Percentiles rank a stretch among this genome's conserved stretches.
Evolutionary conservation across 2,888 invertebrate species (phyloP).

Genomic region (Perizoma flavofasciatum): DNA sequence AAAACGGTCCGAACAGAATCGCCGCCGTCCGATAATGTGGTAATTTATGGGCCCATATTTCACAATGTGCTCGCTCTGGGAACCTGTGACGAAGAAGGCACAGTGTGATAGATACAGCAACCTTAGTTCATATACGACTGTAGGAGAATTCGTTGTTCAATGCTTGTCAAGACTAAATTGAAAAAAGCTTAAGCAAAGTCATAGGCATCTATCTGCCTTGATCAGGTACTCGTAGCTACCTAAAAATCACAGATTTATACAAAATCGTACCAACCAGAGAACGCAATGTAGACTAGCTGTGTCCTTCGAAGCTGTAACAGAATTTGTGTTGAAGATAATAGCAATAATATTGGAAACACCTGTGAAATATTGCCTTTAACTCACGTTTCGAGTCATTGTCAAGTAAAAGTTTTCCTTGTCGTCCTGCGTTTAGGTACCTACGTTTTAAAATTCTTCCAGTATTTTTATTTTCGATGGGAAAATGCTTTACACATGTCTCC

Average conservation of each 20-base stretch:
- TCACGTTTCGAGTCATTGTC: constrained; percentile 34
- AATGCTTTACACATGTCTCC: too few species aligned
- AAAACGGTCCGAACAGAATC: constrained; percentile 47
- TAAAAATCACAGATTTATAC: too few species aligned
- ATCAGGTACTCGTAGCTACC: too few species aligned
- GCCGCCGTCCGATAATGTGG: constrained; percentile 60
- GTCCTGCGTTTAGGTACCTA: constrained; percentile 4
- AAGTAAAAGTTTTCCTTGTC: constrained; percentile 28
- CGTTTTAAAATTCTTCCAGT: neutral
- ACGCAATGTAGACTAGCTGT: too few species aligned
- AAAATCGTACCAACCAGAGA: too few species aligned
- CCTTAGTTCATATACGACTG: neutral
- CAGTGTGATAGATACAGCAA: constrained; percentile 20
- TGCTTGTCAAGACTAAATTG: too few species aligned
- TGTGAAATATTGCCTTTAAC: constrained; percentile 35
- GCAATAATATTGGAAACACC: constrained; percentile 33
- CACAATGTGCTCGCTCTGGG: constrained; percentile 54
- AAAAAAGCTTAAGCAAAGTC: too few species aligned
- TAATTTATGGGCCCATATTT: constrained; percentile 69
- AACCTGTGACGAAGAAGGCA: constrained; percentile 54
- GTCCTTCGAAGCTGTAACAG: neutral
- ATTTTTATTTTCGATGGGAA: neutral
- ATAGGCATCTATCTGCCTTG: too few species aligned
- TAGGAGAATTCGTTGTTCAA: neutral
- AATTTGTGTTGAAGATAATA: constrained; percentile 33